Conservation (phyloP, 1,140 invertebrate genomes). For the Drosophila triauraria region DNA sequence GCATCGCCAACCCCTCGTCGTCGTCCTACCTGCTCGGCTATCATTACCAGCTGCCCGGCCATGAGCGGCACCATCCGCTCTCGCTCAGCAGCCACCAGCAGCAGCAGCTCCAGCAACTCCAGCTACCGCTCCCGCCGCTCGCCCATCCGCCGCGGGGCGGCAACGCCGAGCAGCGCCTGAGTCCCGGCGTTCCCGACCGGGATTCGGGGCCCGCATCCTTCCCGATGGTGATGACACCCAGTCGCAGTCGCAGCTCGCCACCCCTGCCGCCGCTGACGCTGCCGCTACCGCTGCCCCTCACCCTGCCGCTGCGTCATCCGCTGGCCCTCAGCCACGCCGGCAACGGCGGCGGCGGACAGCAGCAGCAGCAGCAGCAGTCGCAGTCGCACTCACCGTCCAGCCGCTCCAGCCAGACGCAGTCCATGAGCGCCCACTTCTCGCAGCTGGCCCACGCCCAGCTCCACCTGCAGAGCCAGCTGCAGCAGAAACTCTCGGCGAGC, state of each 20-base stretch:
- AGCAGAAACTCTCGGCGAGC: constrained; percentile 85
- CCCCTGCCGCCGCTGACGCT: constrained; percentile 55
- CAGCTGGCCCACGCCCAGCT: constrained; percentile 87
- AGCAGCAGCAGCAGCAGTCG: constrained; percentile 2
- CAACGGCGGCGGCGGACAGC: constrained; percentile 22
- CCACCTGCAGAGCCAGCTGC: constrained; percentile 86
- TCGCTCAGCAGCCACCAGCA: constrained; percentile 22
- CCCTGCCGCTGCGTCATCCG: constrained; percentile 37
- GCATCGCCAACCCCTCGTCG: constrained; percentile 9
- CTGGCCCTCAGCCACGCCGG: constrained; percentile 12
- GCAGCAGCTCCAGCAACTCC: constrained; percentile 20
- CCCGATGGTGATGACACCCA: constrained; percentile 88
- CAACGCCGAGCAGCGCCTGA: constrained; percentile 17
- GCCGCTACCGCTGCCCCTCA: constrained; percentile 20
- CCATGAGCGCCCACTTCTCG: constrained; percentile 78
- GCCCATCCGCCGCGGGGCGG: constrained; percentile 17
- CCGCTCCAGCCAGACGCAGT: constrained; percentile 36
- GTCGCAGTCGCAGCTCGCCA: constrained; percentile 87
- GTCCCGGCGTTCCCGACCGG: constrained; percentile 6
- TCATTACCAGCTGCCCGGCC: constrained; percentile 52
- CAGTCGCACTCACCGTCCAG: constrained; percentile 24
- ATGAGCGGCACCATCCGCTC: constrained; percentile 39
- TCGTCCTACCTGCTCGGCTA: constrained; percentile 51
- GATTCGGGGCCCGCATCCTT: constrained; percentile 20
- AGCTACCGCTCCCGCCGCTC: constrained; percentile 18